Percentiles rank a stretch among this genome's conserved stretches.
These are phyloP conservation scores for Brachyrhaphis roseni DNA, from an alignment of 2,797 vertebrate genomes.

Conservation along the genomic window DNA sequence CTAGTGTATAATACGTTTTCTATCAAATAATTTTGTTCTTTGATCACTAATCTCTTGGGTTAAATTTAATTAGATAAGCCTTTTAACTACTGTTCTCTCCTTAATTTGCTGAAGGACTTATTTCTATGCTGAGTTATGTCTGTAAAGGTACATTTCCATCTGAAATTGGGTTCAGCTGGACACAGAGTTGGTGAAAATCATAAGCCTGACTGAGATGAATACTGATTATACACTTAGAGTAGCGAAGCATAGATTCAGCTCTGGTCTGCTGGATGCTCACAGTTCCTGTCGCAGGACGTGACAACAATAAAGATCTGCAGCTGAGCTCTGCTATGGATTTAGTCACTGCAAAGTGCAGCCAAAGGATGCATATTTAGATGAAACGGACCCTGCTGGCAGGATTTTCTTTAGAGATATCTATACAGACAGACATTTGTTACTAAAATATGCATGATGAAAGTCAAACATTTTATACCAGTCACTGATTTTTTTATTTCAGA, in stretches of 20 bases:
- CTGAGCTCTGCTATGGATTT: conserved; percentile 61
- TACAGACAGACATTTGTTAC: conserved; percentile 2
- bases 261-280: conserved; percentile 62
- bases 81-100: conserved; percentile 11
- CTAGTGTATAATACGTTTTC: neutral
- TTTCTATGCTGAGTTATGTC: conserved; percentile 24
- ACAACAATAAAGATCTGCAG: conserved; percentile 72
- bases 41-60: neutral
- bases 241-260: conserved; percentile 70
- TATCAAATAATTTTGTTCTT: neutral
- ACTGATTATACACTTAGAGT: conserved; percentile 66
- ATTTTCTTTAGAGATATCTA: conserved; percentile 11
- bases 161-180: conserved; percentile 22
- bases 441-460: neutral
- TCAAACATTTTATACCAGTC: neutral
- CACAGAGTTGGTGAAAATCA: conserved; percentile 43
- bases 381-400: conserved; percentile 16
- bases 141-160: conserved; percentile 30
- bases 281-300: conserved; percentile 73
- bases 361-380: conserved; percentile 40
- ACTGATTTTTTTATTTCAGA: neutral
- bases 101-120: conserved; percentile 24
- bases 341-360: conserved; percentile 45
- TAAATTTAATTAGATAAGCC: conserved; percentile 3
- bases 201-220: conserved; percentile 43